Percentiles rank a stretch among this genome's conserved stretches.
phyloP scores from a whole-genome alignment of 2,113 vertebrate genomes.

The Dipodomys ordii region DNA sequence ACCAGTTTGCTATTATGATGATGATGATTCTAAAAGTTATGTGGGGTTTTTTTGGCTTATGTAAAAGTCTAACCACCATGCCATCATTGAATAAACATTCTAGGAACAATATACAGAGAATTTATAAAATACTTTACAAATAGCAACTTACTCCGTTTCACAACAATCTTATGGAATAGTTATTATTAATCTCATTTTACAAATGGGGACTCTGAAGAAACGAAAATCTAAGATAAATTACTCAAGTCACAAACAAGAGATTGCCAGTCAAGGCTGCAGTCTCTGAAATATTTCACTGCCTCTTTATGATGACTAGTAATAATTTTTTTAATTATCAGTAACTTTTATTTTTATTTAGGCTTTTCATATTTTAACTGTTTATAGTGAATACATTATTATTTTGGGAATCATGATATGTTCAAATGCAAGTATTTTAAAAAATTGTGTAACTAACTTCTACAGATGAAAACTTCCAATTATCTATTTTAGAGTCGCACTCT shows the following conservation, averaged over 20 bases:
- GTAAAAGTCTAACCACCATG: neutral
- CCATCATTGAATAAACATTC: neutral
- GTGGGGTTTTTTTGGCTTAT: neutral
- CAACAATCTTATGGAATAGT: too few relatives aligned
- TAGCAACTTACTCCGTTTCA: neutral
- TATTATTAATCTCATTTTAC: neutral
- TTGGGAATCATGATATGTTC: slow-evolving; percentile 4
- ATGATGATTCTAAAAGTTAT: neutral
- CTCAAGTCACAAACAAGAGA: neutral
- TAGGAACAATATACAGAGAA: neutral
- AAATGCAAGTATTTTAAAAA: neutral
- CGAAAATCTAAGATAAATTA: neutral
- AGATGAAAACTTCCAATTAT: neutral
- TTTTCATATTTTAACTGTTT: neutral
- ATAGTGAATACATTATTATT: neutral
- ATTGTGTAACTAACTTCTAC: neutral
- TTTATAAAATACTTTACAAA: neutral
- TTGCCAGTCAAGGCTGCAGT: neutral
- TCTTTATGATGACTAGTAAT: neutral
- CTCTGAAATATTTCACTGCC: neutral
- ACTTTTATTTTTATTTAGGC: neutral
- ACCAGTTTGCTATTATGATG: neutral
- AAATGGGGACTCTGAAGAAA: neutral
- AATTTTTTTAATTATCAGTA: neutral
- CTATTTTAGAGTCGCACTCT: neutral